Evolutionary conservation across 2,113 vertebrate species (phyloP).

Genomic region (Hymenochirus boettgeri): DNA sequence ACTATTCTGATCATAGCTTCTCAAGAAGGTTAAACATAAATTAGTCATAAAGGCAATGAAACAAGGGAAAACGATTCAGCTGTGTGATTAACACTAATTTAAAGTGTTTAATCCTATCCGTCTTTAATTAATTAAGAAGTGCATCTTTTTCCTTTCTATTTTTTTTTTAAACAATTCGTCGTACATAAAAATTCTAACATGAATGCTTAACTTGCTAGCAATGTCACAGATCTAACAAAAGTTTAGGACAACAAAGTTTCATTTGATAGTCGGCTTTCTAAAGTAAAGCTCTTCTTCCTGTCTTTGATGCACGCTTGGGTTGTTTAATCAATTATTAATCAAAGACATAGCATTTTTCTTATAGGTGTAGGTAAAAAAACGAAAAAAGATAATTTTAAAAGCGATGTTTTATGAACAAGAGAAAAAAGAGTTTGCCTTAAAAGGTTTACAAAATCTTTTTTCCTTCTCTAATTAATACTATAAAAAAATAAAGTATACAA

Average conservation of each 20-base stretch:
- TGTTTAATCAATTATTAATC: conserved; percentile 99
- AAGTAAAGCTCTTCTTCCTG: conserved; percentile 86
- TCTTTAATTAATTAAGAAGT: conserved; percentile 64
- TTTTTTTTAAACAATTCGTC: conserved; percentile 36
- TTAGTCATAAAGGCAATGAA: conserved; percentile 91
- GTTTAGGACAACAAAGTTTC: conserved; percentile 96
- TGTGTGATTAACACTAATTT: conserved; percentile 68
- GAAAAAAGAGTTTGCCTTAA: too few species aligned
- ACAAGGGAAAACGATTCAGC: conserved; percentile 70
- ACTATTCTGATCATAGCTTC: conserved; percentile 66
- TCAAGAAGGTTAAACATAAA: conserved; percentile 87
- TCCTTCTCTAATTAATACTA: too few species aligned
- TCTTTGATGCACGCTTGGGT: conserved; percentile 88
- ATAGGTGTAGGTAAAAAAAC: conserved; percentile 87
- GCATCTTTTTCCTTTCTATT: conserved; percentile 18
- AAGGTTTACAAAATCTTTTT: too few species aligned
- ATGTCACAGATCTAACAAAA: conserved; percentile 67
- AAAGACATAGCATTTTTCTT: conserved; percentile 85
- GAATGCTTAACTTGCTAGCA: conserved; percentile 58
- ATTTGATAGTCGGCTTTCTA: conserved; percentile 88
- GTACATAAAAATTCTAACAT: conserved; percentile 60
- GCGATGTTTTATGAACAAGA: too few species aligned
- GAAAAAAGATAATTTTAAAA: too few species aligned
- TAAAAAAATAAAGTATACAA: too few species aligned
- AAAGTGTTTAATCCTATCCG: conserved; percentile 64